phyloP scores from a whole-genome alignment of 64 coral and sea anemone species.

The Stichodactyla mertensii region DNA sequence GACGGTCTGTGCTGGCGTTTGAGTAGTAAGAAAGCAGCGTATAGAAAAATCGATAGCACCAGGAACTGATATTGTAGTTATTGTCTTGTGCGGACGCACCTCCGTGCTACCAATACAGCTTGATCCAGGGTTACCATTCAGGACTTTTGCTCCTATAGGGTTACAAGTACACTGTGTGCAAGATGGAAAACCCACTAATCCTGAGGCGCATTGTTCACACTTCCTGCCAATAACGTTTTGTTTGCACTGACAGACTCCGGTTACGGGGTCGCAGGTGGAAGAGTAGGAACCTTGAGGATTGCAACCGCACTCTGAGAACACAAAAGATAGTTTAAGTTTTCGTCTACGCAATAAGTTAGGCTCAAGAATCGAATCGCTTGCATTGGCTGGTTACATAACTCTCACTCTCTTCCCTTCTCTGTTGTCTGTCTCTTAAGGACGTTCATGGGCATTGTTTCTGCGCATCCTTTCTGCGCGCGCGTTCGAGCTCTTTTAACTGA shows the following conservation, averaged over 20 bases:
- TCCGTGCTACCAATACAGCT: neutral
- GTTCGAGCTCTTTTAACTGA: too few relatives aligned
- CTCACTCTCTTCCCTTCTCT: too few relatives aligned
- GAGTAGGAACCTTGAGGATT: slow-evolving; percentile 28
- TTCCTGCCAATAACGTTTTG: slow-evolving; percentile 30
- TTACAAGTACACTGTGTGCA: slow-evolving; percentile 43
- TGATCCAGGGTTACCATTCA: neutral
- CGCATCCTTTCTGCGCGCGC: too few relatives aligned
- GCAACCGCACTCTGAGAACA: slow-evolving; percentile 26
- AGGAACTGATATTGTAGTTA: too few relatives aligned
- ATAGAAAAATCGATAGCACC: too few relatives aligned
- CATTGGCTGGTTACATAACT: too few relatives aligned
- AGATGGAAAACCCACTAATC: slow-evolving; percentile 38
- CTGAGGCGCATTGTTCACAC: slow-evolving; percentile 39
- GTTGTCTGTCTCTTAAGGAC: neutral
- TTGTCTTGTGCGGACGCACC: neutral
- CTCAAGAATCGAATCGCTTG: too few relatives aligned
- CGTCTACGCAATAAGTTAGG: neutral
- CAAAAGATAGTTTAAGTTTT: neutral
- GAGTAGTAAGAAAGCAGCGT: too few relatives aligned
- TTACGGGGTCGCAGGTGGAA: slow-evolving; percentile 22
- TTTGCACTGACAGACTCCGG: slow-evolving; percentile 45
- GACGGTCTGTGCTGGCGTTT: too few relatives aligned
- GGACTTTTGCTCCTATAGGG: slow-evolving; percentile 18
- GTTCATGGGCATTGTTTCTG: too few relatives aligned